phyloP scores from a whole-genome alignment of 2,113 vertebrate genomes.

The Carollia perspicillata region DNA sequence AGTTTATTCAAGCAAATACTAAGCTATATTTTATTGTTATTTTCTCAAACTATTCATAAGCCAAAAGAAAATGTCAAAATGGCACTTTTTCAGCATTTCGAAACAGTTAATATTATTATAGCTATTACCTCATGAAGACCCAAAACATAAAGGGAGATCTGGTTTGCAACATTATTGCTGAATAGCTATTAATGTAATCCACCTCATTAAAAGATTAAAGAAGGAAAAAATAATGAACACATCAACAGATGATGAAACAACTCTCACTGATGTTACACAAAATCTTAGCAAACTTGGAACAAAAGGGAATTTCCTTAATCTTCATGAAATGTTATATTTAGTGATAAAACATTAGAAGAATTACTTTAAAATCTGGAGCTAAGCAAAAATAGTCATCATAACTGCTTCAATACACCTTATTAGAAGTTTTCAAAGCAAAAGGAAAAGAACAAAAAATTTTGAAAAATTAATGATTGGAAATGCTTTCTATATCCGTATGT shows the following conservation, averaged over 20 bases:
- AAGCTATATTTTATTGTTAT: slow-evolving; percentile 15
- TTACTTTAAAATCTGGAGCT: background rate
- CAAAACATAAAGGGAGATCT: background rate
- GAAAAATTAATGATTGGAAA: background rate
- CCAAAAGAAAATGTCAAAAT: slow-evolving; percentile 26
- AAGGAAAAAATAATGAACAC: background rate
- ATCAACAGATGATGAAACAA: background rate
- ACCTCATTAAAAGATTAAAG: background rate
- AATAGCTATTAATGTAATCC: background rate
- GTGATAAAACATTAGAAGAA: background rate
- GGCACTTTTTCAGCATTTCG: background rate
- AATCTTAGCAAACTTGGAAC: background rate
- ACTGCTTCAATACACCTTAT: background rate
- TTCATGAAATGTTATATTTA: background rate
- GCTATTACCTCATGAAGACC: background rate
- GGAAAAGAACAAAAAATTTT: background rate
- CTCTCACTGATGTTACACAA: background rate
- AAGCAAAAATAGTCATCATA: background rate
- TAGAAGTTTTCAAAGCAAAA: background rate
- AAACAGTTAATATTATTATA: background rate
- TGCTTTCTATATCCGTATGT: background rate
- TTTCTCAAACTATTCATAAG: slow-evolving; percentile 14
- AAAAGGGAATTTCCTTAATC: background rate
- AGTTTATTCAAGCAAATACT: background rate
- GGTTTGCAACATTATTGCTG: background rate